Evolutionary conservation across 1,140 invertebrate species (phyloP).

Genomic region (Euglossa dilemma): DNA sequence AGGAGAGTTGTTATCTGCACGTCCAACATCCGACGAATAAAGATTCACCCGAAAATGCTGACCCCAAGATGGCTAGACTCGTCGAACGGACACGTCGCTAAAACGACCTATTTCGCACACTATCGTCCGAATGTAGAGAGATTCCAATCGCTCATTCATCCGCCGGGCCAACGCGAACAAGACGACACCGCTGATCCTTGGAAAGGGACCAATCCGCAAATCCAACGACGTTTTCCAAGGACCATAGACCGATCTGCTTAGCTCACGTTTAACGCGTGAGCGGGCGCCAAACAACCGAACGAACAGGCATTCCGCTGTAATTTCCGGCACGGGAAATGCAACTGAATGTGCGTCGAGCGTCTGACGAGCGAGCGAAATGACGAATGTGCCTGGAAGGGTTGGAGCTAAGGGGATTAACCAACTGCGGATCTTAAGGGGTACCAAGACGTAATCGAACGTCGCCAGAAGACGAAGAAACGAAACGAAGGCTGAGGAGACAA

Average conservation of each 20-base stretch:
- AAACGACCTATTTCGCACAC: slow-evolving; percentile 1
- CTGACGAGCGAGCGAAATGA: neutral
- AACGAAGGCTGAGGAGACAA: slow-evolving; percentile 44
- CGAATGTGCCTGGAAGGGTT: neutral
- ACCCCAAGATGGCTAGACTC: slow-evolving; percentile 13
- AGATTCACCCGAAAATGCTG: no score
- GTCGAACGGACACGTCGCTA: neutral
- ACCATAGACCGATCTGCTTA: neutral
- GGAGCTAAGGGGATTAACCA: slow-evolving; percentile 26
- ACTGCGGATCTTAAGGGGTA: neutral
- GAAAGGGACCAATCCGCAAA: neutral
- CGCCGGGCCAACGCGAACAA: neutral
- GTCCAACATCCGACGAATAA: no score
- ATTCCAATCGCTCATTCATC: slow-evolving; percentile 7
- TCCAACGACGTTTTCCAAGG: neutral
- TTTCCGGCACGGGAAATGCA: slow-evolving; percentile 12
- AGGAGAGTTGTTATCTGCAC: no score
- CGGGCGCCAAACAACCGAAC: neutral
- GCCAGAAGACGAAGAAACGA: slow-evolving; percentile 42
- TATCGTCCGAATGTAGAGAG: neutral
- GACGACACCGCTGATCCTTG: neutral
- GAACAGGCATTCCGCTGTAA: slow-evolving; percentile 6
- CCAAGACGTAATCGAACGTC: slow-evolving; percentile 49
- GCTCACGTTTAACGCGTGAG: neutral
- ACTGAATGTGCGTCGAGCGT: slow-evolving; percentile 22